Evolutionary conservation across 2,888 invertebrate species (phyloP).

Genomic region (Drosophila antonietae): DNA sequence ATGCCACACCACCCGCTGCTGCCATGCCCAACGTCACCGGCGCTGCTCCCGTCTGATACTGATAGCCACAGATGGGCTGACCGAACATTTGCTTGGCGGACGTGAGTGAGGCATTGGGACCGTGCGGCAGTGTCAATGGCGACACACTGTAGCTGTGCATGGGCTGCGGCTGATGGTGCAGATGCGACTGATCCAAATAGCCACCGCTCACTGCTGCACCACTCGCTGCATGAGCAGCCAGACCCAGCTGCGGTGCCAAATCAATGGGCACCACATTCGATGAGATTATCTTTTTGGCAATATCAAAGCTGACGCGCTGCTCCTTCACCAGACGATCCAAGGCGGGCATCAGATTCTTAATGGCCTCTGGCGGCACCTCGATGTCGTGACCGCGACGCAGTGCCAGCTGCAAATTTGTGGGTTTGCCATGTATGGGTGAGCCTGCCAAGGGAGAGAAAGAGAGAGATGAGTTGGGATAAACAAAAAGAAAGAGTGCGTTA

Average conservation of each 20-base stretch:
- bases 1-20: conserved; percentile 3
- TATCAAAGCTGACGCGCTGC: conserved; percentile 83
- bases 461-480: background rate
- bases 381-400: conserved; percentile 81
- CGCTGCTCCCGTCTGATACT: conserved; percentile 36
- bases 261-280: conserved; percentile 85
- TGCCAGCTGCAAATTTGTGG: conserved; percentile 72
- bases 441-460: conserved; percentile 80
- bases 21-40: background rate
- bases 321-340: conserved; percentile 85
- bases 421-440: conserved; percentile 87
- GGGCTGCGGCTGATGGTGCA: conserved; percentile 66
- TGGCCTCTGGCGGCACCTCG: conserved; percentile 85
- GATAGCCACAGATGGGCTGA: conserved; percentile 67
- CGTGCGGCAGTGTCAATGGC: conserved; percentile 78
- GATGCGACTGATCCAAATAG: conserved; percentile 65
- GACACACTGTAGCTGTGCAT: conserved; percentile 84
- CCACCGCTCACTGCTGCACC: conserved; percentile 82
- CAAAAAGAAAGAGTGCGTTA: no score
- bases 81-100: conserved; percentile 74
- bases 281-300: conserved; percentile 84
- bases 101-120: conserved; percentile 62
- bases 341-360: conserved; percentile 85
- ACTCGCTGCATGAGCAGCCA: conserved; percentile 86
- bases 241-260: conserved; percentile 86